Percentiles rank a stretch among this genome's conserved stretches.
These are phyloP conservation scores for Idaea biselata DNA, from an alignment of 2,888 invertebrate species.

Conservation along the genomic window DNA sequence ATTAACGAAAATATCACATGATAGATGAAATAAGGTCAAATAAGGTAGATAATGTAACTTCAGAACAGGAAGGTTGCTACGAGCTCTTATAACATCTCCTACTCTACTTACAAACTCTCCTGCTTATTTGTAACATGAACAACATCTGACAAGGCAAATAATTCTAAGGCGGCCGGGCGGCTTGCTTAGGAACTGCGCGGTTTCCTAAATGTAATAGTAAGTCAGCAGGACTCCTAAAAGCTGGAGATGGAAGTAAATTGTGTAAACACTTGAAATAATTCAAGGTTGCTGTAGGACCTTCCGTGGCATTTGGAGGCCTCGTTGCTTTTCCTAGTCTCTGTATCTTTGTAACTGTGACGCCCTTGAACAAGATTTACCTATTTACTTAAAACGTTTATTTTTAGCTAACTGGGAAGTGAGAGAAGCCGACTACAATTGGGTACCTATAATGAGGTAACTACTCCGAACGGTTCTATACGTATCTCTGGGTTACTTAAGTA, in stretches of 20 bases:
- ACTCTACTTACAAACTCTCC: too few species aligned
- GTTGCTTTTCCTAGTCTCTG: constrained; percentile 71
- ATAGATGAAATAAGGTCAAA: too few species aligned
- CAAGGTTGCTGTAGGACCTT: constrained; percentile 58
- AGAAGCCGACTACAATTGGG: background rate
- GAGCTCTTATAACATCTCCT: too few species aligned
- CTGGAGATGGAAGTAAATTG: constrained; percentile 27
- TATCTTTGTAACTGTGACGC: constrained; percentile 62
- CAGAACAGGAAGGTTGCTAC: too few species aligned
- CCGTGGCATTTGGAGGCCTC: constrained; percentile 65
- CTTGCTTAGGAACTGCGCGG: too few species aligned
- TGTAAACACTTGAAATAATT: constrained; percentile 36
- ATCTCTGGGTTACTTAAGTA: background rate
- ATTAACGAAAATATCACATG: too few species aligned
- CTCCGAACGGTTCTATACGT: background rate
- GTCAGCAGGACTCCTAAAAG: background rate
- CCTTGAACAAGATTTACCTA: constrained; percentile 53
- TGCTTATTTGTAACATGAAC: too few species aligned
- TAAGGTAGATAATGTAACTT: too few species aligned
- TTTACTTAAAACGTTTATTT: background rate
- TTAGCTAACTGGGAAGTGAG: constrained; percentile 10
- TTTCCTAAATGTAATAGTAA: too few species aligned
- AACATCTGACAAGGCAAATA: too few species aligned
- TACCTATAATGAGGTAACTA: background rate
- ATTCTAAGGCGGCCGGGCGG: too few species aligned